phyloP scores from a whole-genome alignment of 2,113 vertebrate species.

The Lynx canadensis region DNA sequence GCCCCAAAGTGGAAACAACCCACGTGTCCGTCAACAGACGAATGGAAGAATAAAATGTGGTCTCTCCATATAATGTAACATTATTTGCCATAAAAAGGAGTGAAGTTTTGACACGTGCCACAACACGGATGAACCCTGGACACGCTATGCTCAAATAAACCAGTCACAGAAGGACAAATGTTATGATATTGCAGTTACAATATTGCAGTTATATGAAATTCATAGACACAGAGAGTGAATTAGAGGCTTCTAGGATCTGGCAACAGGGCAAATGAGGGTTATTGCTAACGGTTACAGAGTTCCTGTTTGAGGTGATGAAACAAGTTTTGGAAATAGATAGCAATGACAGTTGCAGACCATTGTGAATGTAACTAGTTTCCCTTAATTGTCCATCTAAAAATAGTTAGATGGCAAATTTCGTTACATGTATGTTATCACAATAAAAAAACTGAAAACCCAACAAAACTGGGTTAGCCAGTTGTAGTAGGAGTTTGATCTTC shows the following conservation, averaged over 20 bases:
- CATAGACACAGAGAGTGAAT: not conserved
- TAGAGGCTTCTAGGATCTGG: not conserved
- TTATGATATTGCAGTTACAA: not conserved
- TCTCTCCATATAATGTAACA: accelerated
- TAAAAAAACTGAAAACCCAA: not conserved
- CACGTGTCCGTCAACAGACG: not conserved
- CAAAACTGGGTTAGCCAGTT: not conserved
- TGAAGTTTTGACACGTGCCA: not conserved
- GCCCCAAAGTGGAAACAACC: not conserved
- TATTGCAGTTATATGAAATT: not conserved
- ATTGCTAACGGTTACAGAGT: not conserved
- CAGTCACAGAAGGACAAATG: not conserved
- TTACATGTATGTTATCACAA: not conserved
- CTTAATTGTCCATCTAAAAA: not conserved
- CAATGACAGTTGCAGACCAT: not conserved
- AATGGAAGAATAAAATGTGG: not conserved
- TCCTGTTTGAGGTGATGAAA: not conserved
- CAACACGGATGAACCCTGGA: not conserved
- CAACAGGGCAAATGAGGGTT: not conserved
- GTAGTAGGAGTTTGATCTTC: not conserved
- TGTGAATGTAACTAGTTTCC: not conserved
- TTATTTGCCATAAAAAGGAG: too few relatives aligned
- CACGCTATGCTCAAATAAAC: not conserved
- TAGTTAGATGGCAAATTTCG: not conserved
- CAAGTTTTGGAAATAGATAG: not conserved